A percentile compares a stretch with the other conserved stretches of the same genome.
Evolutionary conservation across 2,888 invertebrate species (phyloP).

Genomic region (Nipponacmea schrenckii): DNA sequence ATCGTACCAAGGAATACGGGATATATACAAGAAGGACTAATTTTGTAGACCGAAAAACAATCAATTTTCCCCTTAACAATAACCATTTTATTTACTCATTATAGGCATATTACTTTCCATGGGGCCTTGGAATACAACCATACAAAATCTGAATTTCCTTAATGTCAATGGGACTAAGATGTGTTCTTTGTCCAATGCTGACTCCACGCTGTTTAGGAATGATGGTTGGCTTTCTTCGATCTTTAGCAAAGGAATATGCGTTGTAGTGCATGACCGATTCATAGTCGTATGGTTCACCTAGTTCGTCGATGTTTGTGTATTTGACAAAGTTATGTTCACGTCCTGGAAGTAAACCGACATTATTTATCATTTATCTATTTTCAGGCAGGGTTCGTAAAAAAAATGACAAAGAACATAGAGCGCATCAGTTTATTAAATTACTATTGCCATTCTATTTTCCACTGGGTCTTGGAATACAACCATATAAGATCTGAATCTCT

Average conservation of each 20-base stretch:
- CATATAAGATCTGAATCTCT: conserved; percentile 67
- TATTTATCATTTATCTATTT: too few relatives aligned
- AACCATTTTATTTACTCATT: too few relatives aligned
- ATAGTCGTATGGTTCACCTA: conserved; percentile 76
- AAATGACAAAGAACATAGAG: too few relatives aligned
- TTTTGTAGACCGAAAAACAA: too few relatives aligned
- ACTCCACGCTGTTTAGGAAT: conserved; percentile 68
- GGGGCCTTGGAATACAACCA: conserved; percentile 50
- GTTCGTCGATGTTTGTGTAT: conserved; percentile 33
- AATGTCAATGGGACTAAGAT: conserved; percentile 66
- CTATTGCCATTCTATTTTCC: too few relatives aligned
- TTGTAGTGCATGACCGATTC: conserved; percentile 83
- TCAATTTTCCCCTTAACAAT: too few relatives aligned
- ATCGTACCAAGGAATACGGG: too few relatives aligned
- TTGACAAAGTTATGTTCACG: conserved; percentile 45
- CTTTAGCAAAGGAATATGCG: conserved; percentile 70
- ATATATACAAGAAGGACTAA: too few relatives aligned
- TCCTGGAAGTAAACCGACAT: conserved; percentile 27
- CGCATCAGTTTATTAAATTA: too few relatives aligned
- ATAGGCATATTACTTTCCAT: too few relatives aligned
- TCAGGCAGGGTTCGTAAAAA: too few relatives aligned
- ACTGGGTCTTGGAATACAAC: conserved; percentile 46
- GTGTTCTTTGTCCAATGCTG: conserved; percentile 72
- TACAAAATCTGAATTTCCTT: conserved; percentile 67
- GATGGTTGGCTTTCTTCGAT: conserved; percentile 69